Conservation (phyloP, 2,797 vertebrate species). For the Epinephelus awoara region DNA sequence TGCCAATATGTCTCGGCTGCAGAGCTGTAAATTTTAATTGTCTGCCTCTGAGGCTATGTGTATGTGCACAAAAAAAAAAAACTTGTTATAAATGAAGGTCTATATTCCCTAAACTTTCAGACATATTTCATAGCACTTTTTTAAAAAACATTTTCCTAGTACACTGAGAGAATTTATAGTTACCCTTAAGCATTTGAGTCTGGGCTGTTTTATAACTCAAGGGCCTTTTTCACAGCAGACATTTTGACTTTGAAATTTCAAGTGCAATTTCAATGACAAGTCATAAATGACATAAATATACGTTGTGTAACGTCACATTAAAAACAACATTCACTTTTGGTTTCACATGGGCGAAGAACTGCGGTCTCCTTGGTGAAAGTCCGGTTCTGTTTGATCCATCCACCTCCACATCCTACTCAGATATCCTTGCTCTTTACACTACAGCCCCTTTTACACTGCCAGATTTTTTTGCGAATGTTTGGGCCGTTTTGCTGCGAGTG, state of each 20-base stretch:
- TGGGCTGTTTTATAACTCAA: not conserved
- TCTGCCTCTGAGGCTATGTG: not conserved
- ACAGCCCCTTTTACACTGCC: too few species aligned
- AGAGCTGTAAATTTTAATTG: slow-evolving; percentile 2
- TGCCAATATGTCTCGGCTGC: slow-evolving; percentile 11
- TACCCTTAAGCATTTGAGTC: not conserved
- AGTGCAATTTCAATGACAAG: not conserved
- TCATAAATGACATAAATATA: too few species aligned
- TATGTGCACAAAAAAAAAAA: not conserved
- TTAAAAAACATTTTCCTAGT: not conserved
- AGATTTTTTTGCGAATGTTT: too few species aligned
- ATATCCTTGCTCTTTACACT: too few species aligned
- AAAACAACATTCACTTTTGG: too few species aligned
- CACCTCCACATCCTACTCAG: too few species aligned
- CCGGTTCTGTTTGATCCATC: too few species aligned
- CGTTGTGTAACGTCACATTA: too few species aligned
- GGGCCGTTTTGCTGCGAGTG: too few species aligned
- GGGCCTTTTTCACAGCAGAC: not conserved
- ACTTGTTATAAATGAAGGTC: not conserved
- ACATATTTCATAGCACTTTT: not conserved
- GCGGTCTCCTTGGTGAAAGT: too few species aligned
- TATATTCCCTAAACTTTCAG: not conserved
- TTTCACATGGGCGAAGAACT: too few species aligned
- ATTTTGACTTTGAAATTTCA: not conserved
- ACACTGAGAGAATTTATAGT: not conserved